Base-by-base conservation (phyloP, 2,888 invertebrate genomes). In the Drosophila neonasuta region DNA sequence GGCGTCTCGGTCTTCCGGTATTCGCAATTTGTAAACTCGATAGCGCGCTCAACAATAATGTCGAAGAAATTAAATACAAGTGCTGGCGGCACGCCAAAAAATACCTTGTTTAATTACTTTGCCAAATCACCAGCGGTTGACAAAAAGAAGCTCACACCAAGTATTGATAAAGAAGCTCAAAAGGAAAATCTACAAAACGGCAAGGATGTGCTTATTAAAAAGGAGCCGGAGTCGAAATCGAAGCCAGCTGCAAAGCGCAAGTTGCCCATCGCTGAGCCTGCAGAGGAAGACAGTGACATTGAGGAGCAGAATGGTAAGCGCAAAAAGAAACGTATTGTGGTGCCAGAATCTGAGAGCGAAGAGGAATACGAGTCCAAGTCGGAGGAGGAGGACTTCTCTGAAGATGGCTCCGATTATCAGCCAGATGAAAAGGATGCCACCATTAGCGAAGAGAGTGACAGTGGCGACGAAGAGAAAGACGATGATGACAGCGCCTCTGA, bases 31-130 rank as follows among this genome's bases (percentile, higher is more conserved):
- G 10, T 32, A 4, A 29, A 20, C 17, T 29, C 7, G 51, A 5
- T 15, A 30, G 11, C n/a, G 13, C 34, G 3, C 6, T 60, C 11
- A 0, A 24, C 24, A 29, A 77, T 49, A 60, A 89, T 89, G 89
- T 88, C 89, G 0, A 89, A 83, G 59, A 90, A 88, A 67, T 70
- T 89, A 1, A 89, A 89, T 62, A 81, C 80, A 9, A 87, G 90
- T 67, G 67, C 68, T 7, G 75, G 79, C 20, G 86, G 87, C 1
- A 90, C 90, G 3, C 88, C 90, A 2, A 87, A 77, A 17, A 94
- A 95, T 82, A 95, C 94, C 0, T 86, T 95, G 11, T 93, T 94
- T 49, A 95, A 95, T 86, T 95, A 95, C 86, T 95, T 95, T 80
- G 89, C 92, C 2, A 93, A 93, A 88, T 93, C 93, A 0, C 93